phyloP scores from a whole-genome alignment of 2,888 invertebrate species.

The Drosophila anomalata region DNA sequence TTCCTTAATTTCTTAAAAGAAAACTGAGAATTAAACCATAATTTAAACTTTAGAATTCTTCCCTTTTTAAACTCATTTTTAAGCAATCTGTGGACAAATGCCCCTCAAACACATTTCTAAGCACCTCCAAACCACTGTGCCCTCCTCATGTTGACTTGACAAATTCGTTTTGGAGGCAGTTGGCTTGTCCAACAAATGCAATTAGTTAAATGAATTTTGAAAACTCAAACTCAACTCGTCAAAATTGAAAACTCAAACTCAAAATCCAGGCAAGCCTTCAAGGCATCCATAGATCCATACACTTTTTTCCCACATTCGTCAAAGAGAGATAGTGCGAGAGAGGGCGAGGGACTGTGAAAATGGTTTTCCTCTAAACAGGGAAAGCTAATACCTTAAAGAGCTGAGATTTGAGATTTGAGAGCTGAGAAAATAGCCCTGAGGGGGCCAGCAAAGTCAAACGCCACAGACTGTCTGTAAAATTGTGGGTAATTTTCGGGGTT shows the following conservation, averaged over 20 bases:
- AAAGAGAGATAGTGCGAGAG: constrained; percentile 10
- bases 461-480: constrained; percentile 53
- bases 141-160: constrained; percentile 60
- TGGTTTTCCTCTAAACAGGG: background rate
- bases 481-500: constrained; percentile 67
- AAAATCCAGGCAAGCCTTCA: constrained; percentile 8
- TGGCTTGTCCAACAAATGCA: constrained; percentile 47
- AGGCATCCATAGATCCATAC: constrained; percentile 19
- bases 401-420: constrained; percentile 20
- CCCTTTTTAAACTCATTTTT: no score
- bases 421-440: constrained; percentile 65
- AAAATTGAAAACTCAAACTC: constrained; percentile 48
- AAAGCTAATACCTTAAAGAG: constrained; percentile 35
- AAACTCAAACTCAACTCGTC: constrained; percentile 30
- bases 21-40: no score
- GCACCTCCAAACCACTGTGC: constrained; percentile 9
- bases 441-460: constrained; percentile 48
- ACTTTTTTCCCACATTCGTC: constrained; percentile 69
- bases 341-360: background rate
- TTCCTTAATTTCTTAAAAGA: no score
- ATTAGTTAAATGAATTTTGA: constrained; percentile 50
- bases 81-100: no score
- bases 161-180: constrained; percentile 51
- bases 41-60: no score
- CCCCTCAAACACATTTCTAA: no score